Evolutionary conservation across 2,888 invertebrate species (phyloP), one percentile per base, ranked within the genome.

Genomic region (Litoditis marina): DNA sequence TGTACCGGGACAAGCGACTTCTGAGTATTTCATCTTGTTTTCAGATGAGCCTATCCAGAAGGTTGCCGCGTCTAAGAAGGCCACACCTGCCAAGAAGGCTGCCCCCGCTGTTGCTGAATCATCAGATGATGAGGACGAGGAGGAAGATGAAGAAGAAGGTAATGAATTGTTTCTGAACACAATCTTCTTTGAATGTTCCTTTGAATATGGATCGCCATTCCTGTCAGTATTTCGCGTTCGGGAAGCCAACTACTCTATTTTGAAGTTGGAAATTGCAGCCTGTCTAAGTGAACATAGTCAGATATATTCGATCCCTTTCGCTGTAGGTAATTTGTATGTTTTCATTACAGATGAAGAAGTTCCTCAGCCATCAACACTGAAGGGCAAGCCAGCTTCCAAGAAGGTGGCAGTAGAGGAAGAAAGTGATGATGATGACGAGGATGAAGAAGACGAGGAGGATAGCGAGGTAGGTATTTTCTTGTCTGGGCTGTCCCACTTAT

Each of bases 391-490:
- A 30, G 25, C 22, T 31, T n/a, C n/a, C n/a, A n/a, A n/a, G n/a
- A 32, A 31, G 32, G 32, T 34, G 4, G 32, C 11, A 27, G 53
- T 34, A 16, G 52, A 6, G 1, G 60, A 55, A n/a, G 64, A 61
- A 34, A 55, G 57, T 7, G 68, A 70, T 7, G 65, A 65, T 19
- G 69, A 72, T 13, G 67, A 68, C 11, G 69, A 71, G 27, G 68
- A 69, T 13, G 71, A 68, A 22, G 68, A 66, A 22, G 68, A 64
- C 22, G 71, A 68, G 34, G 68, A 68, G 7, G 66, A 60, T 25
- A 61, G 49, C 19, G 64, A 65, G 25, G 61, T 53, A 19, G 51
- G 51, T n/a, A 42, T 19, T 39, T 25, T 28, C 22, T 16, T n/a
- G 1, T 28, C 16, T 7, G 27, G 11, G 7, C n/a, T 31, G 22